Evolutionary conservation across 2,113 vertebrate genomes (phyloP).

Genomic region (Alexandromys fortis): DNA sequence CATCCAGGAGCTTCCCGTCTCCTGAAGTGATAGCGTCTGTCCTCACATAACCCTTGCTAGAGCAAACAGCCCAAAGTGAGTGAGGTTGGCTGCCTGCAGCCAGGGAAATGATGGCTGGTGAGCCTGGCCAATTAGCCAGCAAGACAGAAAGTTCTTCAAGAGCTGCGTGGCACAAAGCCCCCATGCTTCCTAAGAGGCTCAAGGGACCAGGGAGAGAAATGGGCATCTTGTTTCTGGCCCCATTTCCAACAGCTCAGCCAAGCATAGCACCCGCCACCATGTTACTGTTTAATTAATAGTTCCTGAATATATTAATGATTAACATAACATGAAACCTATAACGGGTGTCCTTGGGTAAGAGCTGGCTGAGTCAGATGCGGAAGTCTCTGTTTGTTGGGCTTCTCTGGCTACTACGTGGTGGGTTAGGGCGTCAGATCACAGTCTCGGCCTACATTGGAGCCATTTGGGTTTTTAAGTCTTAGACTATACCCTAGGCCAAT

Average conservation of each 20-base stretch:
- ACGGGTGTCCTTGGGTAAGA: neutral
- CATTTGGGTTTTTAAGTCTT: neutral
- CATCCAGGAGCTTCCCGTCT: neutral
- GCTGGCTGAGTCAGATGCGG: neutral
- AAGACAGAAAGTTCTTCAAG: constrained; percentile 54
- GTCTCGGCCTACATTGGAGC: neutral
- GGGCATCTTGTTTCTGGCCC: neutral
- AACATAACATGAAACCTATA: constrained; percentile 35
- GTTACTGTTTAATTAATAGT: constrained; percentile 50
- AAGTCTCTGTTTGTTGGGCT: neutral
- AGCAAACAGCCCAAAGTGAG: neutral
- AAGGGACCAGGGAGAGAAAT: neutral
- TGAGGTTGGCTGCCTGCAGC: neutral
- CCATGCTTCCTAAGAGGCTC: neutral
- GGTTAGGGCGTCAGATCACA: neutral
- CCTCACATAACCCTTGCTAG: constrained; percentile 24
- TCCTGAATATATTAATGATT: constrained; percentile 66
- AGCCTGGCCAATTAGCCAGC: constrained; percentile 2
- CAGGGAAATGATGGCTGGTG: neutral
- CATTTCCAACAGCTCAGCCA: constrained; percentile 4
- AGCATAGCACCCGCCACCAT: neutral
- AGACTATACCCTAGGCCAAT: neutral
- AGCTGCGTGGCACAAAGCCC: neutral
- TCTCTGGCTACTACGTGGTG: neutral
- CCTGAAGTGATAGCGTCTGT: neutral